Conservation (phyloP, 1,140 invertebrate genomes). For the roundworm (Caenorhabditis elegans) region WBcel235 BX284602.5:7455001-7455500, state of each 20-base stretch:
- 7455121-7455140: neutral
- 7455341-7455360: neutral
- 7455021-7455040: constrained; percentile 15
- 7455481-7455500: constrained; percentile 32
- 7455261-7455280: neutral
- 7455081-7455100: neutral
- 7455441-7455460: constrained; percentile 56
- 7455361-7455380: neutral
- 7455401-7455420: constrained; percentile 57
- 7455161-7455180: neutral
- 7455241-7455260: neutral
- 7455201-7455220: neutral
- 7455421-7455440: constrained; percentile 53
- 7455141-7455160: neutral
- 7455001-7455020: neutral
- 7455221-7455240: neutral
- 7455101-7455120: neutral
- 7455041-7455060: neutral
- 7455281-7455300: constrained; percentile 15
- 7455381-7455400: constrained; percentile 7
- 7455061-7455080: neutral
- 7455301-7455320: constrained; percentile 30
- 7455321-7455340: neutral
- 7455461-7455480: constrained; percentile 53
- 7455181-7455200: neutral